These are phyloP conservation scores for Pseudocheirus occidentalis DNA, from an alignment of 2,797 vertebrate genomes.

Conservation along the genomic window DNA sequence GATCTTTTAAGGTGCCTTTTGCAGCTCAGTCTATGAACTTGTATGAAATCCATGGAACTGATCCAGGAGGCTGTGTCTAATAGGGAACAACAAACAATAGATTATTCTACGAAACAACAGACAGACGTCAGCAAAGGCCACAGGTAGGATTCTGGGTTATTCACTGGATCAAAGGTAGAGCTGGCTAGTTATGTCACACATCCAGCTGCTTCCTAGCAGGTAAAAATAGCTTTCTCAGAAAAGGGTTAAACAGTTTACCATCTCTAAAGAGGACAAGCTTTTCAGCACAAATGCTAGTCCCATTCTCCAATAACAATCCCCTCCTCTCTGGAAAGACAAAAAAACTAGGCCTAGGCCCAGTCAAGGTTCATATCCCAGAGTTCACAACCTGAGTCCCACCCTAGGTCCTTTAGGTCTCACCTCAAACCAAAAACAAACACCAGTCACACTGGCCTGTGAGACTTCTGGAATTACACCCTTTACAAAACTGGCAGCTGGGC, in stretches of 20 bases:
- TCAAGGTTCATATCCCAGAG: background rate
- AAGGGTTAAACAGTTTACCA: background rate
- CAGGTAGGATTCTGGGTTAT: background rate
- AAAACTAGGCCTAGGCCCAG: background rate
- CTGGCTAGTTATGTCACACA: background rate
- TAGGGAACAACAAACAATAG: background rate
- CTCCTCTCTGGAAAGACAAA: background rate
- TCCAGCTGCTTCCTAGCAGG: background rate
- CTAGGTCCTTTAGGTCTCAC: background rate
- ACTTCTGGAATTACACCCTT: conserved; percentile 37
- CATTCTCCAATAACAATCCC: background rate
- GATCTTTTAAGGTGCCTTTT: background rate
- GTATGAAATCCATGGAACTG: background rate
- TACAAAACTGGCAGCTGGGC: background rate
- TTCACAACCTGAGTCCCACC: background rate
- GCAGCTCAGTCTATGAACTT: background rate
- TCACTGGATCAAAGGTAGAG: background rate
- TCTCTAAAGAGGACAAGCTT: background rate
- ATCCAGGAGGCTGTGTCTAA: background rate
- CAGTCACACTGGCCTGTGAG: background rate
- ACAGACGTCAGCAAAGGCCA: background rate
- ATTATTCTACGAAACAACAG: background rate
- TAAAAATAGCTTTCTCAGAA: background rate
- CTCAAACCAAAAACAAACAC: rapidly evolving
- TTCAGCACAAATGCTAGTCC: background rate